Percentiles rank a stretch among this genome's conserved stretches.
Conservation (phyloP, 2,888 invertebrate species). For the Polyommatus icarus region DNA sequence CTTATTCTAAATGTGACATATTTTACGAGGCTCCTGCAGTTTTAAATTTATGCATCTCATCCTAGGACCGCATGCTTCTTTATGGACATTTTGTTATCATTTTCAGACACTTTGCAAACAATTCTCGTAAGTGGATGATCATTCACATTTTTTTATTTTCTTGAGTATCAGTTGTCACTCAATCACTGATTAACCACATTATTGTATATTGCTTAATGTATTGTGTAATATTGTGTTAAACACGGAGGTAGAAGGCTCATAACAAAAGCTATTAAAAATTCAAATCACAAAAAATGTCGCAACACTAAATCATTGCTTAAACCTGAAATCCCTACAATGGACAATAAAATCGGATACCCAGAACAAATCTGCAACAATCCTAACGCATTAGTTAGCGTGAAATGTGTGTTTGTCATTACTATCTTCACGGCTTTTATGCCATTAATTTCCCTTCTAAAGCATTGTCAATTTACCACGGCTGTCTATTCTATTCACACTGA, state of each 20-base stretch:
- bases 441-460: constrained; percentile 73
- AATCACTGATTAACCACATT: not conserved
- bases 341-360: constrained; percentile 52
- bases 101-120: not conserved
- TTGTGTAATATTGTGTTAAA: not conserved
- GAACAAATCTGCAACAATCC: constrained; percentile 64
- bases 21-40: constrained; percentile 38
- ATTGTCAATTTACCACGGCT: constrained; percentile 72
- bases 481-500: constrained; percentile 61
- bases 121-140: not conserved
- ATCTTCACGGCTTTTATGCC: constrained; percentile 71
- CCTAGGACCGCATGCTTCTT: not conserved
- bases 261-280: constrained; percentile 24
- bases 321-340: constrained; percentile 36
- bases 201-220: not conserved
- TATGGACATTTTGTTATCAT: constrained; percentile 24
- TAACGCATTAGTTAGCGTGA: constrained; percentile 63
- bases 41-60: constrained; percentile 35
- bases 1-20: constrained; percentile 39
- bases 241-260: not conserved
- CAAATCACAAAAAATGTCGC: constrained; percentile 32
- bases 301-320: constrained; percentile 29
- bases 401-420: constrained; percentile 75
- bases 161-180: not conserved
- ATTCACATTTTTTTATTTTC: not conserved